Conservation (phyloP, 2,888 invertebrate genomes). For the Phortica okadai region DNA sequence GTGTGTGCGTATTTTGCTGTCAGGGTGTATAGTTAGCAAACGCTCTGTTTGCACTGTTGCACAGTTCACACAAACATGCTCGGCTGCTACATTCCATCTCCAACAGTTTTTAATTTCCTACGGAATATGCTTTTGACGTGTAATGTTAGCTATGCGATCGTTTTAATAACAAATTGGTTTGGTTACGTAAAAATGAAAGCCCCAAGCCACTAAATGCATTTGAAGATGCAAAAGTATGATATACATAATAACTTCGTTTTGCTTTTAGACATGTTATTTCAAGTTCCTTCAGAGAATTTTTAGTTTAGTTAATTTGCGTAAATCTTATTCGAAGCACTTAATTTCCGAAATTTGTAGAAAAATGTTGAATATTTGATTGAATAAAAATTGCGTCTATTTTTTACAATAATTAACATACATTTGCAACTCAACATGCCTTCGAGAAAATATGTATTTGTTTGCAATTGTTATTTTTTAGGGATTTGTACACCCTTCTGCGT, state of each 20-base stretch:
- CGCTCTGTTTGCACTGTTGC: not conserved
- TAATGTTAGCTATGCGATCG: not conserved
- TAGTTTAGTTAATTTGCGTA: no score
- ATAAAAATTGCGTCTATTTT: not conserved
- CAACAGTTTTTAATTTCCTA: constrained; percentile 1
- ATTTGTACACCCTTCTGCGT: not conserved
- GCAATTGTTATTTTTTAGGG: no score
- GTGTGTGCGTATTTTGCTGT: constrained; percentile 7
- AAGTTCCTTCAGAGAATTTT: no score
- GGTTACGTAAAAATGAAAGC: not conserved
- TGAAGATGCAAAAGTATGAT: not conserved
- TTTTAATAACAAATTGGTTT: constrained; percentile 9
- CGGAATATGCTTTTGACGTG: not conserved
- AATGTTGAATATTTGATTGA: not conserved
- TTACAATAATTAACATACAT: not conserved
- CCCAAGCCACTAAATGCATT: constrained; percentile 6
- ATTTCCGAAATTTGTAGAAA: not conserved
- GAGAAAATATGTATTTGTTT: no score
- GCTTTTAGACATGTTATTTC: no score
- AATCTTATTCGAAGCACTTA: no score
- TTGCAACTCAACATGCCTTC: not conserved
- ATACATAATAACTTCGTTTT: no score
- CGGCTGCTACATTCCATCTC: not conserved
- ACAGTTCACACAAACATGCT: not conserved
- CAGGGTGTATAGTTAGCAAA: constrained; percentile 6